Base-by-base conservation (phyloP, 2,113 vertebrate species). In the Scartelaos histophorus region DNA sequence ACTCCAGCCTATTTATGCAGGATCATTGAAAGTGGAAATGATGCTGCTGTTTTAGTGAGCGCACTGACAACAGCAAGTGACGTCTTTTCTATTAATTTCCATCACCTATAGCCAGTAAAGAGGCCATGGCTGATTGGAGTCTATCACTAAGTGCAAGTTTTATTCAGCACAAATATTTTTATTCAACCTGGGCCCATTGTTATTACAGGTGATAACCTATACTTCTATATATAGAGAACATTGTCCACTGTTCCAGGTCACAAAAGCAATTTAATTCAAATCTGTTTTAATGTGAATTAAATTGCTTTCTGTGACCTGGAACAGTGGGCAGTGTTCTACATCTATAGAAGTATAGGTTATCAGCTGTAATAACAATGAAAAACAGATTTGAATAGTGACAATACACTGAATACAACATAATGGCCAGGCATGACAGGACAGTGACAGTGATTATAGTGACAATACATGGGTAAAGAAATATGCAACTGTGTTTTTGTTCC, bases 11-110 rank as follows among this genome's bases (percentile, higher is more conserved):
- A 85, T 91, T 91, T 89, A 86, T 85, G 83, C 73, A 60, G 67
- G 69, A 82, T 90, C 83, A 88, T 92, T 90, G 83, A 83, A 84
- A 89, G 81, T 66, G 81, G 77, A 88, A 89, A 89, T 80, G 84
- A 88, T 77, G 76, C 70, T 60, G 66, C 56, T 57, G 75, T 80
- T 86, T 77, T 79, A 61, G 62, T 73, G 76, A 83, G 62, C 56
- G 69, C 75, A 57, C 64, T 82, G 73, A 82, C 88, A 86, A 65
- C 71, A 82, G 57, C 81, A 77, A 72, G 61, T 19, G 76, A 81
- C 69, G 74, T 81, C 73, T 83, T 83, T 79, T 71, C 72, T 67
- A 66, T 87, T 87, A 79, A 87, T 86, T 89, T 83, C 80, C 78
- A 82, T 76, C 71, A 77, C 78, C 81, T 83, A 72, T 67, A 85